These are phyloP conservation scores for Caenorhabditis doughertyi DNA, from an alignment of 2,888 invertebrate genomes.

Conservation along the genomic window DNA sequence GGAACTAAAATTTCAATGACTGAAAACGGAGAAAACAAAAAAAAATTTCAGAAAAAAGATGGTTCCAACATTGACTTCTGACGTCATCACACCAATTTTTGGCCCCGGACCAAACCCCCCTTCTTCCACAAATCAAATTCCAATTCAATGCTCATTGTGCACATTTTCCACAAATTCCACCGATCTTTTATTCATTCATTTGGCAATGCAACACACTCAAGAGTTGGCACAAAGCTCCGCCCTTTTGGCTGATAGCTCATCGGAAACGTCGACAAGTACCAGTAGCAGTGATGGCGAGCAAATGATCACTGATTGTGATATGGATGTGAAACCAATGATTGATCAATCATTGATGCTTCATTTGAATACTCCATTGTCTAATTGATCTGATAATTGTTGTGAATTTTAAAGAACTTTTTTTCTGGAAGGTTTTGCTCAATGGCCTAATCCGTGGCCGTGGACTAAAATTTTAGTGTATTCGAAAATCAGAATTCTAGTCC, in stretches of 20 bases:
- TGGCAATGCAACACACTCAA: constrained; percentile 55
- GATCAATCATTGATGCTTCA: constrained; percentile 32
- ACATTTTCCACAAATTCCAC: constrained; percentile 56
- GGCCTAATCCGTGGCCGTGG: too few species aligned
- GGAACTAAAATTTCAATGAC: neutral
- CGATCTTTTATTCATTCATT: constrained; percentile 60
- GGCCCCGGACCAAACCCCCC: neutral
- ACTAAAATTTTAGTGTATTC: too few species aligned
- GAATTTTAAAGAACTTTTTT: too few species aligned
- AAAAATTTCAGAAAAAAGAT: constrained; percentile 44
- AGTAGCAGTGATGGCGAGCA: constrained; percentile 52
- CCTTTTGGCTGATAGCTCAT: constrained; percentile 17
- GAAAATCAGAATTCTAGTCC: too few species aligned
- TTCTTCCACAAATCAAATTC: neutral
- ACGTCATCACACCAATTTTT: neutral
- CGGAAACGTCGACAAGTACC: constrained; percentile 31
- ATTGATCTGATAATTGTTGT: neutral
- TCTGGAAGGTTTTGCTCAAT: too few species aligned
- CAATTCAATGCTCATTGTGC: constrained; percentile 64
- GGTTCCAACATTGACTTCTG: constrained; percentile 1
- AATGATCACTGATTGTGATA: constrained; percentile 26
- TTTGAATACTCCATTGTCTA: constrained; percentile 26
- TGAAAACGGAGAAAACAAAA: neutral
- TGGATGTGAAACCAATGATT: constrained; percentile 46
- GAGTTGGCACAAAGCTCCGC: constrained; percentile 48